These are phyloP conservation scores for Eulemur mongoz DNA, from an alignment of 2,797 vertebrate genomes.

Conservation along the genomic window DNA sequence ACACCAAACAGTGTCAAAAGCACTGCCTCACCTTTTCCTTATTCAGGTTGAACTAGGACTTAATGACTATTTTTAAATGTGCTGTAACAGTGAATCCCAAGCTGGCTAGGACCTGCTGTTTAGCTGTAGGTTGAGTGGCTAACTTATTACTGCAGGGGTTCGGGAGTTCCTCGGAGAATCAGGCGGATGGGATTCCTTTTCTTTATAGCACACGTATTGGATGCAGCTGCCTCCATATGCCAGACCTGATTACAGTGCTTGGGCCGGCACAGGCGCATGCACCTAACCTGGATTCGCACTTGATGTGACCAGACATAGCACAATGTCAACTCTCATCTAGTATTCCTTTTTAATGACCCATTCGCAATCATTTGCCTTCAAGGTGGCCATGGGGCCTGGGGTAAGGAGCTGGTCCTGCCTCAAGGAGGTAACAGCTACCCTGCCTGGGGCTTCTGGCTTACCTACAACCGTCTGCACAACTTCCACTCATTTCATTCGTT, in stretches of 20 bases:
- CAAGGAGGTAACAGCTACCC: neutral
- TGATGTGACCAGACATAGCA: accelerated
- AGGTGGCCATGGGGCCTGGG: neutral
- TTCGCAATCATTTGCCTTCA: accelerated
- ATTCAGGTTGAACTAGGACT: neutral
- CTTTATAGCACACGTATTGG: neutral
- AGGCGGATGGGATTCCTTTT: neutral
- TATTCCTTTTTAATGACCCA: neutral
- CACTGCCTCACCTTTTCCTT: neutral
- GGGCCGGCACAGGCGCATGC: neutral
- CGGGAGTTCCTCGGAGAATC: constrained; percentile 17
- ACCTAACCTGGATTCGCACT: accelerated
- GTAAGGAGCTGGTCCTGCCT: neutral
- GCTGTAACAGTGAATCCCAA: neutral
- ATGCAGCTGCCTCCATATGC: neutral
- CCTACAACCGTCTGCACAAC: accelerated
- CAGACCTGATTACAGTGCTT: neutral
- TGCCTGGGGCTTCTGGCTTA: neutral
- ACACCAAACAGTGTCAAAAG: neutral
- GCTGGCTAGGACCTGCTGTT: neutral
- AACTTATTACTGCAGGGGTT: constrained; percentile 12
- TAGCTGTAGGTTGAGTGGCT: neutral
- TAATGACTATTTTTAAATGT: neutral
- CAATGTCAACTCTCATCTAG: accelerated
- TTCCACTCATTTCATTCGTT: neutral